Evolutionary conservation across 2,797 vertebrate species (phyloP).

Genomic region (Megaceryle alcyon): DNA sequence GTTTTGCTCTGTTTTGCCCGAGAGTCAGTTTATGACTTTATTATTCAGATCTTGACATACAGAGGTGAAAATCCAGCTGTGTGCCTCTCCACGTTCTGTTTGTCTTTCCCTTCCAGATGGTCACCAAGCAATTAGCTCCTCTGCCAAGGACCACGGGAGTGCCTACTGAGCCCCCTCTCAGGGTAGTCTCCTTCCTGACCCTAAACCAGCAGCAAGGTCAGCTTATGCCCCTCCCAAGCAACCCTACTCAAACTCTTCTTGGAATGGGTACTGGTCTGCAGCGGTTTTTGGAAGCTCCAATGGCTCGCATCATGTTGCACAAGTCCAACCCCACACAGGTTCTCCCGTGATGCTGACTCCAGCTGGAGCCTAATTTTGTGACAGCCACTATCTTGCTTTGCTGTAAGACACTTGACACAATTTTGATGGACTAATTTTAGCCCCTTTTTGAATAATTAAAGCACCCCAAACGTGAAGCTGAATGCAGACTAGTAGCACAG

Average conservation of each 20-base stretch:
- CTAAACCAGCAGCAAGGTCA: neutral
- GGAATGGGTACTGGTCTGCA: neutral
- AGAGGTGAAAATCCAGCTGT: neutral
- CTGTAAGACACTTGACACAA: accelerated
- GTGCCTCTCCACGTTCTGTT: accelerated
- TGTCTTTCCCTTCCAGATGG: neutral
- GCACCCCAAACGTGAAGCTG: neutral
- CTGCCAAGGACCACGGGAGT: neutral
- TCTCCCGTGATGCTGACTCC: neutral
- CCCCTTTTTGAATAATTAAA: neutral
- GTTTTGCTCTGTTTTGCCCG: neutral
- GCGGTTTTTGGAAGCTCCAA: neutral
- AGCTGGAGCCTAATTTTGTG: neutral
- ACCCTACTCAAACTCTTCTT: neutral
- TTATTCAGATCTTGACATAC: neutral
- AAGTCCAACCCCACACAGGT: neutral
- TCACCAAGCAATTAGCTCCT: neutral
- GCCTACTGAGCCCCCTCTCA: neutral
- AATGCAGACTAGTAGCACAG: neutral
- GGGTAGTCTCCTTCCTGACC: neutral
- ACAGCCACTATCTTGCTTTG: neutral
- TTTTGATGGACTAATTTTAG: neutral
- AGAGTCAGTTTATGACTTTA: neutral
- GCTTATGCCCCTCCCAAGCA: neutral
- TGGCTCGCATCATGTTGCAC: neutral